These are phyloP conservation scores for Hafferia zeledoni DNA, from an alignment of 2,797 vertebrate species.

Conservation along the genomic window DNA sequence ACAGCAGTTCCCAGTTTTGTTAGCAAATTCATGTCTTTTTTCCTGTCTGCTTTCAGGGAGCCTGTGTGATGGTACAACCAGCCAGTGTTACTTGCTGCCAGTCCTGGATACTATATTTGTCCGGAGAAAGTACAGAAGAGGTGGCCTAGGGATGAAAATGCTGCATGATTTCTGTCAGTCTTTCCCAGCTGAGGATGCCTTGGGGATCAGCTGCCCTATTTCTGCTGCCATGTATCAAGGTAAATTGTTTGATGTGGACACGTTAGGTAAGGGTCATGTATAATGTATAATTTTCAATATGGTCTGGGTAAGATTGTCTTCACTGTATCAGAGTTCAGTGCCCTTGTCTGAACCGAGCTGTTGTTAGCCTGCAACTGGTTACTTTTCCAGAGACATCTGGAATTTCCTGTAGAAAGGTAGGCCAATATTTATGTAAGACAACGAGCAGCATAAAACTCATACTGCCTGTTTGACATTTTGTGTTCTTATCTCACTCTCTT, in stretches of 20 bases:
- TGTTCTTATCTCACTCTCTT: background rate
- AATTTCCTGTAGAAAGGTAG: constrained; percentile 8
- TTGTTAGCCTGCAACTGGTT: background rate
- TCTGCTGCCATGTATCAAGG: constrained; percentile 89
- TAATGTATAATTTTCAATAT: constrained; percentile 1
- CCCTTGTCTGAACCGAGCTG: background rate
- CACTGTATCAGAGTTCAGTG: background rate
- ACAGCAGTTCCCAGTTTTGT: background rate
- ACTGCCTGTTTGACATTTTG: background rate
- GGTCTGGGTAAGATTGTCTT: background rate
- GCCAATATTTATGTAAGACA: background rate
- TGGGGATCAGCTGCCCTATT: constrained; percentile 89
- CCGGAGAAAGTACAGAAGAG: constrained; percentile 76
- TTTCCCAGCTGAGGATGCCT: constrained; percentile 79
- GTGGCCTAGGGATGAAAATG: constrained; percentile 85
- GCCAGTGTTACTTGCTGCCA: constrained; percentile 84
- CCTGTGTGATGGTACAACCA: constrained; percentile 77
- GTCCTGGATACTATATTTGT: constrained; percentile 91
- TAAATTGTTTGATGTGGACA: constrained; percentile 49
- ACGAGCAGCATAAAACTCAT: background rate
- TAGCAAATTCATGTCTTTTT: background rate
- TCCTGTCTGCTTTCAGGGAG: constrained; percentile 77
- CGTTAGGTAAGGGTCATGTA: background rate
- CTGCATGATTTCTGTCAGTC: constrained; percentile 87
- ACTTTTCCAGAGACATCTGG: constrained; percentile 3